Conservation (phyloP, 2,113 vertebrate species). For the Ophthalmolycus amberensis region DNA sequence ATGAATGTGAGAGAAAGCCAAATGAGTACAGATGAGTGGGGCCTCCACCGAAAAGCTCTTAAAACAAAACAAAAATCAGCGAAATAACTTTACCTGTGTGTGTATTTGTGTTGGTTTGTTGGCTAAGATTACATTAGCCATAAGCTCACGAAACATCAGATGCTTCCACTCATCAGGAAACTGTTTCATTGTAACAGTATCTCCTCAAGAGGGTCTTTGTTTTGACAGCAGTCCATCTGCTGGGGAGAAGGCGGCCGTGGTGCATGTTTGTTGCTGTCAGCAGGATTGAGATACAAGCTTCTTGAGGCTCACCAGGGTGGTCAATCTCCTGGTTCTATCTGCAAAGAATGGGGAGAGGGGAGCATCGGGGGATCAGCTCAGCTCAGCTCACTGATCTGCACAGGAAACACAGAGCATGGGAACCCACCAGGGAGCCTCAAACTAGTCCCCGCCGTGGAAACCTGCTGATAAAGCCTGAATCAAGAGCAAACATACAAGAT, state of each 20-base stretch:
- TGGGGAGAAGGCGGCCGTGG: slow-evolving; percentile 10
- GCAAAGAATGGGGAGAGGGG: slow-evolving; percentile 60
- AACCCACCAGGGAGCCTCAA: slow-evolving; percentile 63
- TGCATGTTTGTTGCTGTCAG: slow-evolving; percentile 43
- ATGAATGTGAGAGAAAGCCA: slow-evolving; percentile 75
- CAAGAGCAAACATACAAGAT: slow-evolving; percentile 20
- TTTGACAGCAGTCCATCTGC: slow-evolving; percentile 45
- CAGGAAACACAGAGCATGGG: slow-evolving; percentile 76
- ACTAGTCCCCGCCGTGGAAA: slow-evolving; percentile 37
- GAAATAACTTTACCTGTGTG: background rate
- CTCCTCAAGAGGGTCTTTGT: slow-evolving; percentile 29
- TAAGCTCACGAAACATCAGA: background rate
- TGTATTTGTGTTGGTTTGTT: background rate
- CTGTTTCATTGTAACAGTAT: slow-evolving; percentile 2
- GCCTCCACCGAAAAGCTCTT: background rate
- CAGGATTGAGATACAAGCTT: slow-evolving; percentile 62
- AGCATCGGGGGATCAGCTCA: slow-evolving; percentile 72
- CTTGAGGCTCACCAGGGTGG: slow-evolving; percentile 63
- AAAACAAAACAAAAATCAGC: slow-evolving; percentile 10
- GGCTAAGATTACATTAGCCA: background rate
- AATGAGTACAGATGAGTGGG: slow-evolving; percentile 53
- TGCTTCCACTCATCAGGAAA: background rate
- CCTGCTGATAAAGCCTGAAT: slow-evolving; percentile 45
- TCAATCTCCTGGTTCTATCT: slow-evolving; percentile 54
- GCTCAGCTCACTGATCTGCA: slow-evolving; percentile 72